These are phyloP conservation scores for Abrostola triplasia DNA, from an alignment of 2,888 invertebrate species.

Conservation along the genomic window DNA sequence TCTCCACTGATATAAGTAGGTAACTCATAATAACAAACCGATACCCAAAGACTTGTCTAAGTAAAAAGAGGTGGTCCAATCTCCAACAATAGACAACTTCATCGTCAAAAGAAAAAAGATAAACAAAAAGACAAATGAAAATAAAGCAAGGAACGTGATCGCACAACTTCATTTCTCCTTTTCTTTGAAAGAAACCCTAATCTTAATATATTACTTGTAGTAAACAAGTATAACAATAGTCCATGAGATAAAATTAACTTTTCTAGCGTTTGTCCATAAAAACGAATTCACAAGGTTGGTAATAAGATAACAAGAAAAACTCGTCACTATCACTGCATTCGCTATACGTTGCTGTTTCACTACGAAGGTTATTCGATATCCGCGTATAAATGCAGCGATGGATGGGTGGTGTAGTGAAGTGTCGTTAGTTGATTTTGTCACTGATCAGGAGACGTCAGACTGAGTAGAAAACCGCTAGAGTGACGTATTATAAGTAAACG, in stretches of 20 bases:
- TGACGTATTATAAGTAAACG: slow-evolving; percentile 49
- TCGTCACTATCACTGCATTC: neutral
- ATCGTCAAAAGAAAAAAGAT: slow-evolving; percentile 20
- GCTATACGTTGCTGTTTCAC: slow-evolving; percentile 5
- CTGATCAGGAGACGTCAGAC: slow-evolving; percentile 21
- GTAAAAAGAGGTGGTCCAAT: neutral
- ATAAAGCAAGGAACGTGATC: slow-evolving; percentile 37
- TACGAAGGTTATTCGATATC: neutral
- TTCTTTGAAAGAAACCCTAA: slow-evolving; percentile 25
- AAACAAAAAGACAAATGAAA: slow-evolving; percentile 51
- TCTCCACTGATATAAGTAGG: too few relatives aligned
- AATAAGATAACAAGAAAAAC: neutral
- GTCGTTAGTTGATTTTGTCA: neutral
- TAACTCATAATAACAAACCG: too few relatives aligned
- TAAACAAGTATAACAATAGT: slow-evolving; percentile 53
- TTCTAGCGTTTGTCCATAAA: slow-evolving; percentile 36
- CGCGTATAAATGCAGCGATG: slow-evolving; percentile 2
- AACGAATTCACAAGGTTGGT: slow-evolving; percentile 23
- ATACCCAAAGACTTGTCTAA: too few relatives aligned
- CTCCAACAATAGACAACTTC: slow-evolving; percentile 10
- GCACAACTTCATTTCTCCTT: slow-evolving; percentile 44
- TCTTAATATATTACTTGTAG: slow-evolving; percentile 49
- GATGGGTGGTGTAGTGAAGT: neutral
- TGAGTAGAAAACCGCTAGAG: slow-evolving; percentile 34
- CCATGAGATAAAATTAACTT: slow-evolving; percentile 51